These are phyloP conservation scores for Galeopsomyia nigrocyanea DNA, from an alignment of 2,888 invertebrate species.

Conservation along the genomic window DNA sequence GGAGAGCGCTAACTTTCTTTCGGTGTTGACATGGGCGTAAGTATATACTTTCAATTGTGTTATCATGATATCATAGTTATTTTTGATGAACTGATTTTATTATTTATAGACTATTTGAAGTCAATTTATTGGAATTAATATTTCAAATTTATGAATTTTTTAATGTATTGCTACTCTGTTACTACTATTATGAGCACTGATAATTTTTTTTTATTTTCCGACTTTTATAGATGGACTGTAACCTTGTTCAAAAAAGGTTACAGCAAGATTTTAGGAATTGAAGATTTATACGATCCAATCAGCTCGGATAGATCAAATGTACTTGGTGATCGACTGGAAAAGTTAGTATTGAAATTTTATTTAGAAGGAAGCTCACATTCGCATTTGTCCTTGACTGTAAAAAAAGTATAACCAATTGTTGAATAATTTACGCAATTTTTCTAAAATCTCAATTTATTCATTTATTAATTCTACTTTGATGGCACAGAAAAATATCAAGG, in stretches of 20 bases:
- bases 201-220: too few relatives aligned
- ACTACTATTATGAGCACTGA: too few relatives aligned
- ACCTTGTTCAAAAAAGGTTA: constrained; percentile 83
- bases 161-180: too few relatives aligned
- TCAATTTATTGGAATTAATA: neutral
- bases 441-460: too few relatives aligned
- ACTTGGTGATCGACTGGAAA: constrained; percentile 79
- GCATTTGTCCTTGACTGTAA: too few relatives aligned
- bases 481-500: too few relatives aligned
- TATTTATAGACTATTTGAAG: neutral
- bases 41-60: constrained; percentile 46
- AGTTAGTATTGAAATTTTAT: constrained; percentile 67
- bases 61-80: neutral
- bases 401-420: too few relatives aligned
- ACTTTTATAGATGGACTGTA: constrained; percentile 79
- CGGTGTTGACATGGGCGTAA: constrained; percentile 76
- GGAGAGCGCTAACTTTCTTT: constrained; percentile 73
- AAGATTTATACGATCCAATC: constrained; percentile 82
- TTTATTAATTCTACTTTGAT: too few relatives aligned
- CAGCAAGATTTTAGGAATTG: constrained; percentile 78
- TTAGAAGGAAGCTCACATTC: too few relatives aligned
- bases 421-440: too few relatives aligned
- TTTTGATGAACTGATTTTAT: neutral
- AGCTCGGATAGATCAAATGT: constrained; percentile 77
- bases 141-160: neutral